These are phyloP conservation scores for Diachrysia chrysitis DNA, from an alignment of 2,888 invertebrate genomes.

Conservation along the genomic window DNA sequence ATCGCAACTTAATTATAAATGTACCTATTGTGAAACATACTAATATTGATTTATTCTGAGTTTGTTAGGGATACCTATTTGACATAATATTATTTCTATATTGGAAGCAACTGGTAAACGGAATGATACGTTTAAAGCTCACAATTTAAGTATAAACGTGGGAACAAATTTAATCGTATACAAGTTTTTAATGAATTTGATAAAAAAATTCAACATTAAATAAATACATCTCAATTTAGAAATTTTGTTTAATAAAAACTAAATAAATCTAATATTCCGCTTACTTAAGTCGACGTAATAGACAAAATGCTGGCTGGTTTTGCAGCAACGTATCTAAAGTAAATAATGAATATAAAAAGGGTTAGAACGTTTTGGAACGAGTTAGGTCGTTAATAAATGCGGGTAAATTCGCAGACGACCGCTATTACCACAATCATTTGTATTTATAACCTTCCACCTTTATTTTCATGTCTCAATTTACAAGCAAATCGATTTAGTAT, in stretches of 20 bases:
- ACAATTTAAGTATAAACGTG: no score
- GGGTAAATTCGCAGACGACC: constrained; percentile 25
- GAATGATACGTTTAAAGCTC: no score
- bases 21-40: no score
- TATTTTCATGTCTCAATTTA: constrained; percentile 37
- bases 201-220: no score
- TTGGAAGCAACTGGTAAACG: no score
- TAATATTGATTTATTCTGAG: no score
- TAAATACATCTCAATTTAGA: no score
- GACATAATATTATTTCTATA: no score
- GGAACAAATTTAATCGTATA: no score
- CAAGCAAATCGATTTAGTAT: constrained; percentile 18
- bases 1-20: background rate
- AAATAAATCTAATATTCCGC: background rate
- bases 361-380: constrained; percentile 25
- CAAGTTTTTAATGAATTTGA: no score
- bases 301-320: constrained; percentile 20
- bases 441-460: constrained; percentile 27
- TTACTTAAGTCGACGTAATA: constrained; percentile 9
- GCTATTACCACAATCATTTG: constrained; percentile 31
- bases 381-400: constrained; percentile 33
- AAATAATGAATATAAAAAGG: constrained; percentile 16
- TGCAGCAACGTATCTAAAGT: constrained; percentile 7
- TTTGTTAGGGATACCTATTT: no score
- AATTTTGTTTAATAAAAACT: background rate